These are phyloP conservation scores for Apodemia hepburni DNA, from an alignment of 2,888 invertebrate genomes.

Conservation along the genomic window DNA sequence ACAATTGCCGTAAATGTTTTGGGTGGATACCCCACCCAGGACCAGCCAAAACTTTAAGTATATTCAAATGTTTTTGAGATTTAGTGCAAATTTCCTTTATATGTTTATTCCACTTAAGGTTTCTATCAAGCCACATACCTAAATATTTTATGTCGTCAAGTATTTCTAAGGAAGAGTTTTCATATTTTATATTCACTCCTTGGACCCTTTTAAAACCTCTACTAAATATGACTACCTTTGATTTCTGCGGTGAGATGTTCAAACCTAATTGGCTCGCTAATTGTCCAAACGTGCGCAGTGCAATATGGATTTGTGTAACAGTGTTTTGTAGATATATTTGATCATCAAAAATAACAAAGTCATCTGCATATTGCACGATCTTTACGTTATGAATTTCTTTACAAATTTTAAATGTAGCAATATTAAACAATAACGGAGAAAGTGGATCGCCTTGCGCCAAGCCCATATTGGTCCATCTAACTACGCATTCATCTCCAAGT, in stretches of 20 bases:
- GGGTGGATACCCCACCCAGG: conserved; percentile 17
- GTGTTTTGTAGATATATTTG: background rate
- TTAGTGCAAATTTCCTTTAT: conserved; percentile 5
- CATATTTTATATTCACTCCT: background rate
- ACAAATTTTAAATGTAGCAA: conserved; percentile 22
- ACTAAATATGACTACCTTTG: too few species aligned
- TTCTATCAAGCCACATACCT: conserved; percentile 7
- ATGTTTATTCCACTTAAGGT: conserved; percentile 5
- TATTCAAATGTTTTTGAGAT: conserved; percentile 1
- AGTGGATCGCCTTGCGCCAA: background rate
- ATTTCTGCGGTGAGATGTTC: background rate
- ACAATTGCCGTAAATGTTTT: conserved; percentile 11
- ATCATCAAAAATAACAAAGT: conserved; percentile 18
- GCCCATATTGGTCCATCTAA: conserved; percentile 17
- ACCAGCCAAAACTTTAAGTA: conserved; percentile 17
- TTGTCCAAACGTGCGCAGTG: background rate
- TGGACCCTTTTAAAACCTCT: too few species aligned
- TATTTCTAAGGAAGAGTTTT: background rate
- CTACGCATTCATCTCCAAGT: background rate
- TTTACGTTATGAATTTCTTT: background rate
- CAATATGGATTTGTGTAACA: background rate
- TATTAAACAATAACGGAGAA: conserved; percentile 22
- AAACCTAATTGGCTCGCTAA: background rate
- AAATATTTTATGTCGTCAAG: conserved; percentile 5
- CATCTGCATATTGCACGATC: conserved; percentile 26